phyloP scores from a whole-genome alignment of 2,113 vertebrate genomes.

The Laterallus jamaicensis region DNA sequence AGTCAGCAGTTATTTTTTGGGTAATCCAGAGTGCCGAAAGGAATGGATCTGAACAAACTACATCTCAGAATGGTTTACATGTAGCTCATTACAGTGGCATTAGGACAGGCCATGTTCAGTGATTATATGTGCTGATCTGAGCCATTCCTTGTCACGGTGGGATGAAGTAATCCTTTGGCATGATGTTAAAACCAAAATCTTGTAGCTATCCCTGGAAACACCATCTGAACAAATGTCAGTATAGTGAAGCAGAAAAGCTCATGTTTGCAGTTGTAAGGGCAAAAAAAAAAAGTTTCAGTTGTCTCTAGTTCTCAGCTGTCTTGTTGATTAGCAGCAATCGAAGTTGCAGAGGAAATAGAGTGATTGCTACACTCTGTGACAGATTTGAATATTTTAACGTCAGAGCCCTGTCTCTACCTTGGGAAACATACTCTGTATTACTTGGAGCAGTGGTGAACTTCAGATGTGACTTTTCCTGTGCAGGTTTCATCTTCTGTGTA shows the following conservation, averaged over 20 bases:
- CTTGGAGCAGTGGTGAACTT: not conserved
- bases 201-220: not conserved
- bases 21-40: not conserved
- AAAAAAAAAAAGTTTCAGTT: not conserved
- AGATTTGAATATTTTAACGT: not conserved
- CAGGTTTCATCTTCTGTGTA: not conserved
- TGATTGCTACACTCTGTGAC: not conserved
- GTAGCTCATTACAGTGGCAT: not conserved
- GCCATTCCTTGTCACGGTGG: fast-evolving
- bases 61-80: not conserved
- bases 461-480: not conserved
- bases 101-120: not conserved
- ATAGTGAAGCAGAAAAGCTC: not conserved
- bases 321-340: not conserved
- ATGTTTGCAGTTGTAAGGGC: not conserved
- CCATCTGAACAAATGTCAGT: not conserved
- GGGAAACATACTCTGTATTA: not conserved
- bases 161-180: fast-evolving
- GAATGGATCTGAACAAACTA: not conserved
- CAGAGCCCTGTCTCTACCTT: not conserved
- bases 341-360: not conserved
- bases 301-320: not conserved
- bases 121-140: not conserved
- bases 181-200: not conserved
- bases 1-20: not conserved